Percentiles rank a stretch among this genome's conserved stretches.
Conservation (phyloP, 2,113 vertebrate genomes). For the Sylvietta virens region DNA sequence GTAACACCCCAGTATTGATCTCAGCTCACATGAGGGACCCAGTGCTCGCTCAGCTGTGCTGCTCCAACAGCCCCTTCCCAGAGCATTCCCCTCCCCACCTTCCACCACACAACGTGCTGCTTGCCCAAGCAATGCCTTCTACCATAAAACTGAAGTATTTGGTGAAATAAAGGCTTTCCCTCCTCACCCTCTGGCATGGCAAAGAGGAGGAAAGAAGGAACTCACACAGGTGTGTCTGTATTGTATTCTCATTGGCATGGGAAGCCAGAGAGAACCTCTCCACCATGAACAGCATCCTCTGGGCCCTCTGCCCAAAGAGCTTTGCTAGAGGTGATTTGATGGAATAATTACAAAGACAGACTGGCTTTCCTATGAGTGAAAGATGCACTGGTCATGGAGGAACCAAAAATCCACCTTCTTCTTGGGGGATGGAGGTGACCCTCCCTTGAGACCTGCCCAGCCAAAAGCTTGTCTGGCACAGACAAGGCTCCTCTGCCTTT, state of each 20-base stretch:
- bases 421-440: not conserved
- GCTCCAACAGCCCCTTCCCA: not conserved
- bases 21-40: not conserved
- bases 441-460: not conserved
- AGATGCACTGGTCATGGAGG: not conserved
- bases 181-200: not conserved
- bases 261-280: not conserved
- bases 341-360: not conserved
- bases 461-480: not conserved
- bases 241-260: not conserved
- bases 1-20: not conserved
- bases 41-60: fast-evolving
- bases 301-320: not conserved
- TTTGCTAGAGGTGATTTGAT: not conserved
- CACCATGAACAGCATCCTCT: not conserved
- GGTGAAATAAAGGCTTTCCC: not conserved
- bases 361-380: not conserved
- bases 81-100: not conserved
- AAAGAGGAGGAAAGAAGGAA: not conserved
- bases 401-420: not conserved
- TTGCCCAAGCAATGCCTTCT: not conserved
- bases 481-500: not conserved
- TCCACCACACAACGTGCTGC: not conserved
- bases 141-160: not conserved
- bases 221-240: not conserved